phyloP scores from a whole-genome alignment of 2,888 invertebrate species.

The Hermaeophaga mercurialis region DNA sequence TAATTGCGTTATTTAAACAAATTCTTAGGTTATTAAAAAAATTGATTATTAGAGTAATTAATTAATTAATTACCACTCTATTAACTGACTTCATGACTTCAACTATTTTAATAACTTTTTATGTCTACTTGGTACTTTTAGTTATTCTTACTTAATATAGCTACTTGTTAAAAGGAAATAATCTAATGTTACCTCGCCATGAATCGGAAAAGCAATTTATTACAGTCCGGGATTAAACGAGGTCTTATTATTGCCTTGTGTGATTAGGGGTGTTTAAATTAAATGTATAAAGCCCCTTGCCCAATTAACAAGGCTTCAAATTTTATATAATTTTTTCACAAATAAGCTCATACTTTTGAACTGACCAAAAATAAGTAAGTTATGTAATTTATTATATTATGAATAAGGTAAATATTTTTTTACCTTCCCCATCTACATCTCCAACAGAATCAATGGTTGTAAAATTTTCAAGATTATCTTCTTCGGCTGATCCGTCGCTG shows the following conservation, averaged over 20 bases:
- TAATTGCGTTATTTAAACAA: slow-evolving; percentile 1
- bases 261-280: slow-evolving; percentile 17
- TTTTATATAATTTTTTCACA: not conserved
- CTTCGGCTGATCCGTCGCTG: slow-evolving; percentile 64
- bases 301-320: slow-evolving; percentile 21
- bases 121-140: too few species aligned
- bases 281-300: slow-evolving; percentile 6
- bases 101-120: too few species aligned
- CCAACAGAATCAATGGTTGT: slow-evolving; percentile 89
- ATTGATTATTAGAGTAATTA: too few species aligned
- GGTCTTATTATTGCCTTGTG: slow-evolving; percentile 7
- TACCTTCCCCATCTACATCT: slow-evolving; percentile 72
- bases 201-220: slow-evolving; percentile 20
- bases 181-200: slow-evolving; percentile 19
- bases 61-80: too few species aligned
- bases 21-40: too few species aligned
- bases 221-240: slow-evolving; percentile 21
- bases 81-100: too few species aligned
- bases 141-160: too few species aligned
- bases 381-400: not conserved
- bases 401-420: too few species aligned
- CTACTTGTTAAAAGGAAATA: too few species aligned
- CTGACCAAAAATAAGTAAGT: not conserved
- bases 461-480: slow-evolving; percentile 80
- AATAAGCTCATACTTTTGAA: not conserved